Conservation (phyloP, 2,888 invertebrate species). For the Dasypolia templi region DNA sequence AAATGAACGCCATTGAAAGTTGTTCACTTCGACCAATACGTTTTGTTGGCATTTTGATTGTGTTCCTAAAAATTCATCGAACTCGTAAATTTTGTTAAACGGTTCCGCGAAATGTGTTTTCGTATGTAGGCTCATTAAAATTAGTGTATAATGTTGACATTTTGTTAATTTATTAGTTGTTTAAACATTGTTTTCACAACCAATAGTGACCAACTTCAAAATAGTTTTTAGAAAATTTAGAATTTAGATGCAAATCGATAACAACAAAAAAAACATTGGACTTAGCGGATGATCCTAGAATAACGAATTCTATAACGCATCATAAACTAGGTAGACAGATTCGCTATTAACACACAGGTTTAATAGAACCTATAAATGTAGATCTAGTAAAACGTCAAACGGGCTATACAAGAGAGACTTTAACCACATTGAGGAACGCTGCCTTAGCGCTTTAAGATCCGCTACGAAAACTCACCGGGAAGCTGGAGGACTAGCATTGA, state of each 20-base stretch:
- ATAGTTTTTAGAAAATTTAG: slow-evolving; percentile 1
- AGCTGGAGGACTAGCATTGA: slow-evolving; percentile 56
- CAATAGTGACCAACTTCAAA: not conserved
- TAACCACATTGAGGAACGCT: slow-evolving; percentile 30
- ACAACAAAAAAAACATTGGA: not conserved
- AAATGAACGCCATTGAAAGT: slow-evolving; percentile 73
- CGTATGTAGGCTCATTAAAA: slow-evolving; percentile 32
- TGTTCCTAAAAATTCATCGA: slow-evolving; percentile 48
- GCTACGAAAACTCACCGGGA: slow-evolving; percentile 34
- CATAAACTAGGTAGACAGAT: not conserved
- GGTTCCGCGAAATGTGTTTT: slow-evolving; percentile 17
- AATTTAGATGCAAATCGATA: not conserved
- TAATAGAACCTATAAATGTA: slow-evolving; percentile 7
- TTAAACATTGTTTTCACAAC: not conserved
- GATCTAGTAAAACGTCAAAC: slow-evolving; percentile 24
- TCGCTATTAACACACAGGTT: not conserved
- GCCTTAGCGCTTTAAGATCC: slow-evolving; percentile 45
- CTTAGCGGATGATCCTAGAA: not conserved
- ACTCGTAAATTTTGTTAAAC: slow-evolving; percentile 33
- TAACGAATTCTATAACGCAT: not conserved
- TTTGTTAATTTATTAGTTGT: no score
- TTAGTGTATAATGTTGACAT: slow-evolving; percentile 18
- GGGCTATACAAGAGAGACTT: slow-evolving; percentile 20
- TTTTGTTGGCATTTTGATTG: slow-evolving; percentile 57
- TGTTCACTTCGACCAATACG: slow-evolving; percentile 66